Conservation (phyloP, 2,888 invertebrate species). For the Ochropleura leucogaster region DNA sequence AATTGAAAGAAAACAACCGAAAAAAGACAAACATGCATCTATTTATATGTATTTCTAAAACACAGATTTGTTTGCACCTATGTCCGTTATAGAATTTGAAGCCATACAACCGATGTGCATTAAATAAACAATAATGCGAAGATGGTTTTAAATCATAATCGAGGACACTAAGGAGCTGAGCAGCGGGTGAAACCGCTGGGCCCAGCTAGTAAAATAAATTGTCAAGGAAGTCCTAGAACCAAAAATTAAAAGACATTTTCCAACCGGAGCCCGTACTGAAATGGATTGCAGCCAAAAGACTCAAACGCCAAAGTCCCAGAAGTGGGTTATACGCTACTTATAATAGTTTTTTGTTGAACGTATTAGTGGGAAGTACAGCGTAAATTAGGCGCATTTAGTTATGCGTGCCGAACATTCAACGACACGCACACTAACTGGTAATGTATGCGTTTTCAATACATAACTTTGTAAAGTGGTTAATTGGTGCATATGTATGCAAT, state of each 20-base stretch:
- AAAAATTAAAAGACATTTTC: background rate
- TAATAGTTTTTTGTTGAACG: slow-evolving; percentile 37
- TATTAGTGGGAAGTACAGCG: slow-evolving; percentile 35
- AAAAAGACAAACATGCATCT: no score
- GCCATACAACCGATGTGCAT: no score
- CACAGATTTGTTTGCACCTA: no score
- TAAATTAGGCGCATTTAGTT: slow-evolving; percentile 56
- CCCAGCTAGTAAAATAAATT: no score
- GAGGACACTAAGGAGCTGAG: no score
- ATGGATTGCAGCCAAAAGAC: background rate
- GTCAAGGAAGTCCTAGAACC: background rate
- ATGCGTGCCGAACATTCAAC: slow-evolving; percentile 61
- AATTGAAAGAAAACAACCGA: no score
- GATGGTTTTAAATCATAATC: no score
- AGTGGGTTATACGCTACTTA: background rate
- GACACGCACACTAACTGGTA: slow-evolving; percentile 45
- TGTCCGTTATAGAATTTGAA: no score
- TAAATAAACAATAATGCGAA: no score
- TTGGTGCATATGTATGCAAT: slow-evolving; percentile 4
- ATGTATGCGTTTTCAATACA: slow-evolving; percentile 42
- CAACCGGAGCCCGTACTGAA: background rate
- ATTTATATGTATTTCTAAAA: no score
- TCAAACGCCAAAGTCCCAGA: background rate
- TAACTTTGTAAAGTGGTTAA: slow-evolving; percentile 46
- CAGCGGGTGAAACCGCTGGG: no score